Percentiles rank a stretch among this genome's conserved stretches.
These are phyloP conservation scores for Zelleria hepariella DNA, from an alignment of 2,888 invertebrate species.

Conservation along the genomic window DNA sequence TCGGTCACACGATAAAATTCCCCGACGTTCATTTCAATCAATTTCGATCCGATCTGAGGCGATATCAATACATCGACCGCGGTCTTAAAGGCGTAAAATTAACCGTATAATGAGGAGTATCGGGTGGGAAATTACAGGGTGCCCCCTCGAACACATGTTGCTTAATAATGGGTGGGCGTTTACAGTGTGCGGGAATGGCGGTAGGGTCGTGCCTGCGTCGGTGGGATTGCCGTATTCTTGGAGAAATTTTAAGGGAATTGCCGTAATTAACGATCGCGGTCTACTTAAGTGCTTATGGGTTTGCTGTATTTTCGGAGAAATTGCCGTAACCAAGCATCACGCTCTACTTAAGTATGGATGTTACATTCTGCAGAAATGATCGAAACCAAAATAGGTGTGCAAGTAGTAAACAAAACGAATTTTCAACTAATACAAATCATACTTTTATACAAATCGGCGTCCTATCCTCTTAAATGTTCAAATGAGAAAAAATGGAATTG, in stretches of 20 bases:
- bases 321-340: no score
- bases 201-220: background rate
- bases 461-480: no score
- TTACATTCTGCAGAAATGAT: no score
- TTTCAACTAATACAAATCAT: no score
- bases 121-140: slow-evolving; percentile 33
- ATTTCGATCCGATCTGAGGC: background rate
- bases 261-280: background rate
- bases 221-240: background rate
- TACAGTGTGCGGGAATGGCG: no score
- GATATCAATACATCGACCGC: slow-evolving; percentile 6
- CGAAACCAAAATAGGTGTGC: no score
- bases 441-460: no score
- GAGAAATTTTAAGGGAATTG: background rate
- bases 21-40: background rate
- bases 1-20: background rate
- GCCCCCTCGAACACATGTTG: slow-evolving; percentile 25
- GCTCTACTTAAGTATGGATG: no score
- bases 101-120: slow-evolving; percentile 26
- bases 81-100: slow-evolving; percentile 28
- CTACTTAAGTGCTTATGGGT: no score
- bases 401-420: no score
- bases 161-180: slow-evolving; percentile 23
- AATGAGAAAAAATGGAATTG: no score
- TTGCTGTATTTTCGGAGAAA: no score